These are phyloP conservation scores for Drosophila insularis DNA, from an alignment of 1,140 invertebrate species.

Conservation along the genomic window DNA sequence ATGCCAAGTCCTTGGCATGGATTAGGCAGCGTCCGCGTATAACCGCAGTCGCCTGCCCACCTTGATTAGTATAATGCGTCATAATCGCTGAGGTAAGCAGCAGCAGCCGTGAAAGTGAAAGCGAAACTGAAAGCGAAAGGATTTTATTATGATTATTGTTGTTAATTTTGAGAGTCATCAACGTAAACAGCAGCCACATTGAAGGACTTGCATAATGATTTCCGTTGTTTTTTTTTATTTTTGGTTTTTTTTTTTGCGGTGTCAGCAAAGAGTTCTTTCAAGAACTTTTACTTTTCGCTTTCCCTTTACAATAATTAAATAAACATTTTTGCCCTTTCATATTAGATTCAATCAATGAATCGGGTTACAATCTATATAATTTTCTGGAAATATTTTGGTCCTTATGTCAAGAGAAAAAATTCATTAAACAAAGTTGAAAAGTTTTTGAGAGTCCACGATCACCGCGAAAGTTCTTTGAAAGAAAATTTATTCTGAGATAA, in stretches of 20 bases:
- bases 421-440: too few relatives aligned
- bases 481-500: too few relatives aligned
- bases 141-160: conserved; percentile 54
- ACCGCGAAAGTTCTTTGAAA: too few relatives aligned
- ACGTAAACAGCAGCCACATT: not conserved
- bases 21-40: conserved; percentile 26
- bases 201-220: conserved; percentile 7
- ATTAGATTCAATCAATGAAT: too few relatives aligned
- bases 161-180: not conserved
- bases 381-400: too few relatives aligned
- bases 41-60: conserved; percentile 25
- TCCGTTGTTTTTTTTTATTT: not conserved
- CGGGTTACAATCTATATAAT: too few relatives aligned
- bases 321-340: too few relatives aligned
- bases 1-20: conserved; percentile 43
- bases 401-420: too few relatives aligned
- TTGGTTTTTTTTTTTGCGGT: not conserved
- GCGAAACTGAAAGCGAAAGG: conserved; percentile 53
- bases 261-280: not conserved
- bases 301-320: too few relatives aligned
- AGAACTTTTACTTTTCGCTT: not conserved
- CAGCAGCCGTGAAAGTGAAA: conserved; percentile 1
- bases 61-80: conserved; percentile 61
- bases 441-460: too few relatives aligned
- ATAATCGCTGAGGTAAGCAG: conserved; percentile 51